These are phyloP conservation scores for Typhlichthys subterraneus DNA, from an alignment of 2,797 vertebrate species.

Conservation along the genomic window DNA sequence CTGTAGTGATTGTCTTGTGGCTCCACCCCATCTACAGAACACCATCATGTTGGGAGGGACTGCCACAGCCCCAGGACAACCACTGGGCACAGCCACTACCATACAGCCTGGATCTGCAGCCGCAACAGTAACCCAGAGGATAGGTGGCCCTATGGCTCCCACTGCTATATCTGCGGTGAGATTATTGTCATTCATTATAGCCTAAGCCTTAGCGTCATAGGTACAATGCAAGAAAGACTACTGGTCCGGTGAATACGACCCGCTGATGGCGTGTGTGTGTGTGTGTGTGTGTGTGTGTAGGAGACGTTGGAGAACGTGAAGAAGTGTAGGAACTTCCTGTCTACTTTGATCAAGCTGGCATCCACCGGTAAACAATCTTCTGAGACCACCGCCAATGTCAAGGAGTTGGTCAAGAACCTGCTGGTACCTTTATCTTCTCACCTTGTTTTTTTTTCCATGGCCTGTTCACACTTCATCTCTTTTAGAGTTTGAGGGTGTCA, in stretches of 20 bases:
- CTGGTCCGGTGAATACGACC: background rate
- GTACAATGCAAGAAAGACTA: background rate
- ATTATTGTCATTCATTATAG: background rate
- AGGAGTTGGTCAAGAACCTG: constrained; percentile 88
- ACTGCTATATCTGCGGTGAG: constrained; percentile 82
- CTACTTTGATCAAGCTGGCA: constrained; percentile 91
- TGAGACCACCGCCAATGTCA: constrained; percentile 89
- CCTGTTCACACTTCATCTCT: background rate
- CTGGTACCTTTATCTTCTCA: constrained; percentile 73
- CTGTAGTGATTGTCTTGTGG: constrained; percentile 8
- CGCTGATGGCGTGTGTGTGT: constrained; percentile 5
- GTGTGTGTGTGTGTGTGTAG: constrained; percentile 57
- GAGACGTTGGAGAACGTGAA: constrained; percentile 95
- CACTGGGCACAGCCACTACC: constrained; percentile 80
- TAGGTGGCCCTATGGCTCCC: constrained; percentile 57
- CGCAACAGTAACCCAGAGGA: constrained; percentile 76
- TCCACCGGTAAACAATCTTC: constrained; percentile 90
- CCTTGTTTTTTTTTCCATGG: background rate
- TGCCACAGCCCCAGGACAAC: constrained; percentile 75
- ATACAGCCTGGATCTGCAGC: constrained; percentile 85
- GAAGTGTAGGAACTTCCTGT: constrained; percentile 93
- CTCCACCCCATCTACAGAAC: constrained; percentile 53
- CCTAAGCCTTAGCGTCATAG: background rate
- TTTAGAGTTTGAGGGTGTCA: background rate
- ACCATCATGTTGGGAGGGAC: constrained; percentile 86